Percentiles rank a stretch among this genome's conserved stretches.
Evolutionary conservation across 1,140 invertebrate genomes (phyloP).

Genomic region (Trissolcus basalis): DNA sequence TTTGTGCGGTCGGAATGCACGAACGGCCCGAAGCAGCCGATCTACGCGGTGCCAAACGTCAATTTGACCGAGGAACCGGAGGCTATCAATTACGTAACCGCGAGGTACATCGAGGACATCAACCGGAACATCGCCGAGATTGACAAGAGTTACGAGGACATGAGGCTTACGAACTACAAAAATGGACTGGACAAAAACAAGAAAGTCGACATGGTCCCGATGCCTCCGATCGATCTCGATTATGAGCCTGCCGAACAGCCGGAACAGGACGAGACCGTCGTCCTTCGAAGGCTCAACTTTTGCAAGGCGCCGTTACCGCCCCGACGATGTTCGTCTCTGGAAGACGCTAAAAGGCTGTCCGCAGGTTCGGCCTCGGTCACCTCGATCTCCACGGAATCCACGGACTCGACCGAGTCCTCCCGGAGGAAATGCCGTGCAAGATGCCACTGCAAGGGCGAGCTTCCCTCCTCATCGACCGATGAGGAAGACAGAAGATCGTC

Average conservation of each 20-base stretch:
- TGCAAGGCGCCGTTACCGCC: conserved; percentile 60
- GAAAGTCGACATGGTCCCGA: conserved; percentile 68
- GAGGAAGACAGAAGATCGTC: conserved; percentile 17
- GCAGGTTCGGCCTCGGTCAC: conserved; percentile 65
- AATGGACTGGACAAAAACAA: conserved; percentile 58
- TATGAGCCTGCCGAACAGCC: conserved; percentile 23
- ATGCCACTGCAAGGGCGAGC: conserved; percentile 8
- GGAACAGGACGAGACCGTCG: conserved; percentile 11
- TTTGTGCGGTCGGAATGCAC: conserved; percentile 18
- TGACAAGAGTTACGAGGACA: conserved; percentile 68
- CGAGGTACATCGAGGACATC: conserved; percentile 71
- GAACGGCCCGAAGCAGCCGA: conserved; percentile 27
- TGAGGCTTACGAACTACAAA: conserved; percentile 43
- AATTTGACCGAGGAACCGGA: conserved; percentile 11
- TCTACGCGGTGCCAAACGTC: conserved; percentile 63
- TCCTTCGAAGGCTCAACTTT: conserved; percentile 14
- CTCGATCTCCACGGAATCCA: conserved; percentile 66
- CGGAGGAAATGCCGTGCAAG: not conserved
- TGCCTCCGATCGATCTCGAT: conserved; percentile 66
- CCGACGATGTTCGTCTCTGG: conserved; percentile 68
- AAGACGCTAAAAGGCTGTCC: conserved; percentile 66
- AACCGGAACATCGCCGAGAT: conserved; percentile 71
- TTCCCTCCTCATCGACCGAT: conserved; percentile 25
- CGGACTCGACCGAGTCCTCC: conserved; percentile 57
- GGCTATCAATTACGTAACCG: conserved; percentile 68